Base-by-base conservation (phyloP, 1,140 invertebrate species). In the Pissodes strobi region DNA sequence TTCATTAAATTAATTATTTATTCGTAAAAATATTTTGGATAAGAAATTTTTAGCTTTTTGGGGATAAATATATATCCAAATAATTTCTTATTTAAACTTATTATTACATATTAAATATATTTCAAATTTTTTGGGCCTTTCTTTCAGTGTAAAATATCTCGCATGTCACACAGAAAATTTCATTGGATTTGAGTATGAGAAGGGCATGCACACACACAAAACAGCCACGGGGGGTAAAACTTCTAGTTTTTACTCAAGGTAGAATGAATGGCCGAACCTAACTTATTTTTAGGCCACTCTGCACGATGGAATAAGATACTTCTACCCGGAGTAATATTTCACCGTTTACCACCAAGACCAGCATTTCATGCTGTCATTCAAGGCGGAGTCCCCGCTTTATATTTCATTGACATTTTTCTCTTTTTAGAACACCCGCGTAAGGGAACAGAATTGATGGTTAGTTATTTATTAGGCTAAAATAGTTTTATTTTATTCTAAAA, bases 241-340 rank as follows among this genome's bases (percentile, higher is more conserved):
- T 74, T 69, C 73, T 66, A 74, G 73, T 74, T 73, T 74, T 74
- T 73, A 74, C 73, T 72, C 70, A 72, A 68, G 71, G 62, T 27
- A 58, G 65, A 66, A 62, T 74, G 73, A 74, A 74, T 74, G 73
- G 69, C 46, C 46, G 34, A 66, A 69, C 65, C 66, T 69, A 69
- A 72, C 65, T 70, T 72, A 73, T 72, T 74, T 71, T 64, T 37
- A 43, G 53, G 34, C 69, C 68, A 74, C 72, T 74, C 70, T 73
- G 69, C 67, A 64, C 58, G 41, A 30, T 63, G 59, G 71, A 74
- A 74, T 70, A 74, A 74, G 73, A 74, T 74, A 74, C 73, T 74
- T 68, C 68, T 70, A 70, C 63, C 48, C 69, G 61, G 73, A 60
- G 68, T 74, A 73, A 74, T 71, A 74, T 74, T 74, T 74, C 72